A percentile compares a stretch with the other conserved stretches of the same genome.
phyloP scores from a whole-genome alignment of 2,888 invertebrate genomes.

The Nemotelus pantherinus region DNA sequence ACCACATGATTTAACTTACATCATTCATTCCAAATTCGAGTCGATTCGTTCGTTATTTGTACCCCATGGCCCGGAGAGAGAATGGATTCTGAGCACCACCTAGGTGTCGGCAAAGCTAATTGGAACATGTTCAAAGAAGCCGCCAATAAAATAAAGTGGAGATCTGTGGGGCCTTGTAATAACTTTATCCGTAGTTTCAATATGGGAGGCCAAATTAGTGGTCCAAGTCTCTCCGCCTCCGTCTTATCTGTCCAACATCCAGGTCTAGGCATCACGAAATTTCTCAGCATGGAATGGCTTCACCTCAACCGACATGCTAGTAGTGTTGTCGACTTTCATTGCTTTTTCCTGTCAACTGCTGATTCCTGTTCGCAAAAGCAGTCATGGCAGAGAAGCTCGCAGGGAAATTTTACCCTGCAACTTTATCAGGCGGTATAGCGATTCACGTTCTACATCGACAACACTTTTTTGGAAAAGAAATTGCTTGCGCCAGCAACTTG shows the following conservation, averaged over 20 bases:
- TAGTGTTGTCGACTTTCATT: constrained; percentile 13
- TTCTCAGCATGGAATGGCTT: constrained; percentile 29
- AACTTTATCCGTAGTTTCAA: constrained; percentile 53
- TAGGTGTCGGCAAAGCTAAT: constrained; percentile 55
- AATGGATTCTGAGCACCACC: constrained; percentile 35
- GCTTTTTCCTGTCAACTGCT: not conserved
- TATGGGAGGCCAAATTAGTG: constrained; percentile 51
- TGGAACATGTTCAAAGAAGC: constrained; percentile 56
- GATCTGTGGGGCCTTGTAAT: constrained; percentile 55
- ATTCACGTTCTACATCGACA: too few species aligned
- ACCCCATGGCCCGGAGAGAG: constrained; percentile 34
- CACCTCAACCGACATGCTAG: not conserved
- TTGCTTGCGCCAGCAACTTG: too few species aligned
- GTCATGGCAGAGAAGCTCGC: too few species aligned
- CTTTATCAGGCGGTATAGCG: too few species aligned
- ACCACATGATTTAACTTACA: constrained; percentile 21
- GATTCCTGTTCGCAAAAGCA: too few species aligned
- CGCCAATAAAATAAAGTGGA: constrained; percentile 56
- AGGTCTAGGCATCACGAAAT: constrained; percentile 38
- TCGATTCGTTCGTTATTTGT: constrained; percentile 19
- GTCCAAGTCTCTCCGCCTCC: constrained; percentile 32
- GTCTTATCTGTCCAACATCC: constrained; percentile 30
- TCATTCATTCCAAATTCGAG: constrained; percentile 20
- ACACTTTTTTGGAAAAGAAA: too few species aligned
- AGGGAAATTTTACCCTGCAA: too few species aligned